Evolutionary conservation across 2,113 vertebrate species (phyloP).

Genomic region (Dinomys branickii): DNA sequence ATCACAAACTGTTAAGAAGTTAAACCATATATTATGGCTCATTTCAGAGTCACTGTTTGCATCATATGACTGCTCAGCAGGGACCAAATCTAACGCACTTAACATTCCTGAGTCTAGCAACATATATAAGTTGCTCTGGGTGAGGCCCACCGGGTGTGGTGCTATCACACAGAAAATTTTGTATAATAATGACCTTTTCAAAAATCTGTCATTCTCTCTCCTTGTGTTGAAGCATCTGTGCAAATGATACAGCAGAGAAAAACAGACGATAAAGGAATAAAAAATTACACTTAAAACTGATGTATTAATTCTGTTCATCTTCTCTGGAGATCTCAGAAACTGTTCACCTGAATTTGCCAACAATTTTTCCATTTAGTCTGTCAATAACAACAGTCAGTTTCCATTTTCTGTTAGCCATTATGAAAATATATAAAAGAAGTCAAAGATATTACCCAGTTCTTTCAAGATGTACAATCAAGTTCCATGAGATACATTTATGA

Average conservation of each 20-base stretch:
- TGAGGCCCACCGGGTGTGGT: conserved; percentile 86
- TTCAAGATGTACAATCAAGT: conserved; percentile 41
- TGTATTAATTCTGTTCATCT: conserved; percentile 63
- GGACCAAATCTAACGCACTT: conserved; percentile 86
- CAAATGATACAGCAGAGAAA: conserved; percentile 74
- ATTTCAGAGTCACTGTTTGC: conserved; percentile 80
- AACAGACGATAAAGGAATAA: conserved; percentile 25
- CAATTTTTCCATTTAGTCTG: conserved; percentile 37
- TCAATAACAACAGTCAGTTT: conserved; percentile 52
- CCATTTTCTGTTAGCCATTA: conserved; percentile 23
- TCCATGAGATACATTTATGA: conserved; percentile 15
- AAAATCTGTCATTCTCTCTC: conserved; percentile 78
- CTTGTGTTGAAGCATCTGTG: conserved; percentile 77
- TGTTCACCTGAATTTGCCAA: conserved; percentile 63
- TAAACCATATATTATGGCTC: conserved; percentile 78
- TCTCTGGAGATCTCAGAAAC: conserved; percentile 46
- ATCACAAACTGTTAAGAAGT: conserved; percentile 82
- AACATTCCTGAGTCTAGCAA: conserved; percentile 86
- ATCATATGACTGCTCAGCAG: conserved; percentile 82
- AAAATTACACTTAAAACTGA: conserved; percentile 68
- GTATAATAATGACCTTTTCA: conserved; percentile 84
- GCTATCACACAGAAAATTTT: conserved; percentile 82
- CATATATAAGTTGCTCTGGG: conserved; percentile 83
- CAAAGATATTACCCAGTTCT: conserved; percentile 4
- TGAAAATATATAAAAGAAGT: conserved; percentile 26